A percentile compares a stretch with the other conserved stretches of the same genome.
These are phyloP conservation scores for Drepana falcataria DNA, from an alignment of 2,888 invertebrate genomes.

Conservation along the genomic window DNA sequence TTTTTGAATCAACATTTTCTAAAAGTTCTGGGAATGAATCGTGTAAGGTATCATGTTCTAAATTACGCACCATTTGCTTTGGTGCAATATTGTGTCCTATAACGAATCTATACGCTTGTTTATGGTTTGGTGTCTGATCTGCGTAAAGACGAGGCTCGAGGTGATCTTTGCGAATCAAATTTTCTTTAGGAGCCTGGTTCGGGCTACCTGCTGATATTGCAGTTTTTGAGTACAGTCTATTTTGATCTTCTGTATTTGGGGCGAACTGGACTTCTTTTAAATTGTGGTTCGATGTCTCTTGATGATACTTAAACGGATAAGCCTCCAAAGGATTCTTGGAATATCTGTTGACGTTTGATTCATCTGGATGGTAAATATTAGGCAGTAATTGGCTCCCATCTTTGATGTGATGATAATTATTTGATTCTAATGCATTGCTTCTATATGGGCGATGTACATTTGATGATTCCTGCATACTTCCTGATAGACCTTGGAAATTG, in stretches of 20 bases:
- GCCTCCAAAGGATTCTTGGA: too few relatives aligned
- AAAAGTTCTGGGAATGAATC: slow-evolving; percentile 15
- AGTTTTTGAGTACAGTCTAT: background rate
- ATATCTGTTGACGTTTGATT: background rate
- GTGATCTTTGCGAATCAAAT: slow-evolving; percentile 12
- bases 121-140: slow-evolving; percentile 1
- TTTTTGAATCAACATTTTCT: slow-evolving; percentile 10
- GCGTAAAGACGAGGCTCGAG: slow-evolving; percentile 27
- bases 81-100: slow-evolving; percentile 28
- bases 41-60: slow-evolving; percentile 29
- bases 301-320: background rate
- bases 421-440: background rate
- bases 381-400: background rate
- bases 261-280: background rate
- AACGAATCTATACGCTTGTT: slow-evolving; percentile 17
- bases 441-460: background rate
- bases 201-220: background rate
- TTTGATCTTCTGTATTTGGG: background rate
- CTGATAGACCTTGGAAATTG: background rate
- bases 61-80: slow-evolving; percentile 19
- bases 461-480: background rate
- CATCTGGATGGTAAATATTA: background rate
- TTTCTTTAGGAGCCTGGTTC: background rate
- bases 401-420: background rate
- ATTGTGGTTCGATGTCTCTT: background rate